Evolutionary conservation across 1,140 invertebrate species (phyloP), one percentile per base, ranked within the genome.

Genomic region (Atta texana): DNA sequence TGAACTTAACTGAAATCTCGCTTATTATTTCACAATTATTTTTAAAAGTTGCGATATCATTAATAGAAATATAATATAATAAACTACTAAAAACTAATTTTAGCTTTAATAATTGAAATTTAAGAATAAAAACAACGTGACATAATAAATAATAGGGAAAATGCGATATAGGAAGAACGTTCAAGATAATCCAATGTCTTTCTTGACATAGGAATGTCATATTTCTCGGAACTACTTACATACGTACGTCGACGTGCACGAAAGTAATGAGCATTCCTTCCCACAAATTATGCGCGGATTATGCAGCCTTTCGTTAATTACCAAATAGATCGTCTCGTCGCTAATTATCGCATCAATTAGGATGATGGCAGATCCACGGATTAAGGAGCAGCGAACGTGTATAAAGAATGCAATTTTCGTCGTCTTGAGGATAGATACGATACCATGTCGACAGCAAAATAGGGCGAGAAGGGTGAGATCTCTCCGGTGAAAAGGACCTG

Each of bases 291-390:
- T 55, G 69, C 31, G 82, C 31, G 49, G 31, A 24, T 24, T 24
- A 24, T 24, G 24, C 44, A 59, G 18, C 82, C 21, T 21, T 68
- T 68, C 61, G 64, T 78, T 87, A 87, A 90, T 91, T 85, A 72
- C 80, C 59, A 85, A 87, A 88, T 81, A 57, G 51, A 86, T 39
- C 81, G 81, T 72, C 69, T 91, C 89, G 87, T 86, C 85, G 90
- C 89, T 93, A 93, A 93, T 93, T 92, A 93, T 82, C 63, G 63
- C 88, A 87, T 93, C 93, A 92, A 93, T 93, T 93, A 93, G 88
- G 91, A 82, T 90, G 92, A 93, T 86, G 91, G 91, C 89, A 87
- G 59, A 89, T 88, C 93, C 71, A 87, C 92, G 91, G 91, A 93
- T 93, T 90, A 92, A 88, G 91, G 87, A 81, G 76, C 84, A 80